Evolutionary conservation across 2,797 vertebrate genomes (phyloP).

Genomic region (Tangara arthus): DNA sequence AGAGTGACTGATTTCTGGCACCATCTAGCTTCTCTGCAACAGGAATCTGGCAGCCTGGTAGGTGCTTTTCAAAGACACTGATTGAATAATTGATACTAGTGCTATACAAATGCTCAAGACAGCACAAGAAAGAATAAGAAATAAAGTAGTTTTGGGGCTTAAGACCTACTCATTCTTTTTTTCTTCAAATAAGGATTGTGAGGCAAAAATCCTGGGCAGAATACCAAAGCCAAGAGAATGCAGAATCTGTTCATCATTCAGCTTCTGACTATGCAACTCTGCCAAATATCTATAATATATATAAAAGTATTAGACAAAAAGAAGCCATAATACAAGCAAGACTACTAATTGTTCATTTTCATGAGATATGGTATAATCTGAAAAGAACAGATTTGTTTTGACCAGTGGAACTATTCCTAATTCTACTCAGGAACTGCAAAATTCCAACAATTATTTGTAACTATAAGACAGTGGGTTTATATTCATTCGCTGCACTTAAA

Average conservation of each 20-base stretch:
- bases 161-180: not conserved
- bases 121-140: not conserved
- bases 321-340: not conserved
- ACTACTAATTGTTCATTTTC: not conserved
- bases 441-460: rapidly evolving
- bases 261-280: not conserved
- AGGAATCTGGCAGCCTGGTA: conserved; percentile 39
- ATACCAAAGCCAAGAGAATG: not conserved
- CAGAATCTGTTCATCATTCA: not conserved
- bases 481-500: not conserved
- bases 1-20: conserved; percentile 61
- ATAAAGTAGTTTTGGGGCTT: not conserved
- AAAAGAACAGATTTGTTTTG: not conserved
- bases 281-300: not conserved
- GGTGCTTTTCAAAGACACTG: conserved; percentile 21
- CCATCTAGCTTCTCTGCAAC: not conserved
- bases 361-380: not conserved
- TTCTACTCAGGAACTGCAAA: not conserved
- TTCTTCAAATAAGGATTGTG: not conserved
- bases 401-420: not conserved
- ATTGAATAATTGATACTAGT: conserved; percentile 27
- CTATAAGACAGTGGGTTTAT: not conserved
- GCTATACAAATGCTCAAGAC: not conserved
- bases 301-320: not conserved
- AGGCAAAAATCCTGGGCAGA: not conserved